Conservation (phyloP, 2,797 vertebrate genomes). For the Myripristis jacobus region DNA sequence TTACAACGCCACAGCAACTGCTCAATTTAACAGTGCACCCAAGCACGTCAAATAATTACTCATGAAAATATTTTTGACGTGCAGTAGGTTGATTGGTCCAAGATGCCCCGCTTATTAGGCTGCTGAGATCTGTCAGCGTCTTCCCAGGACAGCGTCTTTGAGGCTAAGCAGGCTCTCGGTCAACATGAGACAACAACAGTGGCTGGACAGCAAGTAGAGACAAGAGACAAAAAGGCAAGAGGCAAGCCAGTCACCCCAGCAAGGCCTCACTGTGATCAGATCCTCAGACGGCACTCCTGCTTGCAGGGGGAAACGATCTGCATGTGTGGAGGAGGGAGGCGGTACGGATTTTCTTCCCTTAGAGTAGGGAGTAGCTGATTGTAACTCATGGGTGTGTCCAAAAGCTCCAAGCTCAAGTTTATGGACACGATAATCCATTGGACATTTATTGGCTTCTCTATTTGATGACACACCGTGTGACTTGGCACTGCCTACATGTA, state of each 20-base stretch:
- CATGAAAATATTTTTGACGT: not conserved
- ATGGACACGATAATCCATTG: constrained; percentile 33
- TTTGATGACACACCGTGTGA: constrained; percentile 17
- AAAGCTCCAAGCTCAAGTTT: not conserved
- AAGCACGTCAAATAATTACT: not conserved
- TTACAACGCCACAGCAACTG: not conserved
- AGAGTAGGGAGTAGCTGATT: not conserved
- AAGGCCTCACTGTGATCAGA: constrained; percentile 68
- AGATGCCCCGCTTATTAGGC: constrained; percentile 6
- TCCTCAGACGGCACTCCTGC: constrained; percentile 47
- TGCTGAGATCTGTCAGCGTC: constrained; percentile 35
- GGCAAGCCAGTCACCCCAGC: constrained; percentile 55
- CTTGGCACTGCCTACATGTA: not conserved
- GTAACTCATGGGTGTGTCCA: not conserved
- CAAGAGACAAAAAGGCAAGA: constrained; percentile 57
- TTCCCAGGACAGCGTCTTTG: constrained; percentile 48
- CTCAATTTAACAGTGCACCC: not conserved
- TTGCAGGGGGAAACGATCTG: not conserved
- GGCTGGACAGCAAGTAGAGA: constrained; percentile 53
- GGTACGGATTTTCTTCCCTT: no score
- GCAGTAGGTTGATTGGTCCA: no score
- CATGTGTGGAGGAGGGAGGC: no score
- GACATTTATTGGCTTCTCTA: constrained; percentile 54
- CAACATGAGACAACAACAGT: constrained; percentile 52
- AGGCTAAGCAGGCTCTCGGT: constrained; percentile 59